A percentile compares a stretch with the other conserved stretches of the same genome.
phyloP scores from a whole-genome alignment of 2,113 vertebrate species.

The Brachyhypopomus gauderio region DNA sequence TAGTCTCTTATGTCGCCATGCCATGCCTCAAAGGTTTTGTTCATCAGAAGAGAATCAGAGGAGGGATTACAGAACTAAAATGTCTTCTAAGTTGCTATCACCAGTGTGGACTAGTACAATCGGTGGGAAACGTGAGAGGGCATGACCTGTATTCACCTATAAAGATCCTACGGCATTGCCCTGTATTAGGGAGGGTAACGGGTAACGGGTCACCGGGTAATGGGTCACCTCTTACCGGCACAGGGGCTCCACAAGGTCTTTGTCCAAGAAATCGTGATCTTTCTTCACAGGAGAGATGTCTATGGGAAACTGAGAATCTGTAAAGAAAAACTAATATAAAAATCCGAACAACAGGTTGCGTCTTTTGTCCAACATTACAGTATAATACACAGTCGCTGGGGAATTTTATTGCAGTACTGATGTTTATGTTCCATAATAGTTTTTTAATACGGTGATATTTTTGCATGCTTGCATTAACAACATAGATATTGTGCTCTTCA shows the following conservation, averaged over 20 bases:
- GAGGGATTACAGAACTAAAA: neutral
- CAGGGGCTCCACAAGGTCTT: slow-evolving; percentile 96
- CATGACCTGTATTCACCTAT: too few relatives aligned
- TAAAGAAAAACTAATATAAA: slow-evolving; percentile 41
- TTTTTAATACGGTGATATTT: slow-evolving; percentile 21
- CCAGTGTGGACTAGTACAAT: too few relatives aligned
- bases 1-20: neutral
- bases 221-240: slow-evolving; percentile 82
- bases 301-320: slow-evolving; percentile 95
- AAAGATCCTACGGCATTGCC: too few relatives aligned
- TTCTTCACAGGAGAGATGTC: slow-evolving; percentile 93
- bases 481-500: slow-evolving; percentile 32
- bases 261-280: slow-evolving; percentile 98
- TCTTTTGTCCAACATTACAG: neutral
- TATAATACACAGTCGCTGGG: neutral
- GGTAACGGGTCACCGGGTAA: too few relatives aligned
- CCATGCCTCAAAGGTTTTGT: neutral
- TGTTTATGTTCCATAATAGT: neutral
- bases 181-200: neutral
- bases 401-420: neutral
- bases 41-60: neutral
- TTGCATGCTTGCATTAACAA: slow-evolving; percentile 29
- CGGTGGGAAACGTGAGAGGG: too few relatives aligned
- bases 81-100: neutral
- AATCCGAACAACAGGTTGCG: neutral